phyloP scores from a whole-genome alignment of 2,797 vertebrate species.

The Tragopan temminckii region DNA sequence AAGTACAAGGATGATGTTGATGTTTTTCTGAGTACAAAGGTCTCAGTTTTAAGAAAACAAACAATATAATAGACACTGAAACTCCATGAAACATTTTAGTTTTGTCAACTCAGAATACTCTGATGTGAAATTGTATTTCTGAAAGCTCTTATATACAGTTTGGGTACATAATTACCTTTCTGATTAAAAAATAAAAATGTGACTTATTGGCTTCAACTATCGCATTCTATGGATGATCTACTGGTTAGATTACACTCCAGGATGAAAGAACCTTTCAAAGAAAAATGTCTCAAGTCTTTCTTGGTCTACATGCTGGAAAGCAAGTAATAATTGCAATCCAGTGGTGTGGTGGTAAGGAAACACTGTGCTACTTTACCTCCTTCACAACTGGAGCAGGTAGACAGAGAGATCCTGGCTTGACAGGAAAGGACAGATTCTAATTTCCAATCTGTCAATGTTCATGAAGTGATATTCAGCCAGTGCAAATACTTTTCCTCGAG shows the following conservation, averaged over 20 bases:
- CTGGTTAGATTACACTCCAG: not conserved
- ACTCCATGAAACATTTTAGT: not conserved
- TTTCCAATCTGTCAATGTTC: not conserved
- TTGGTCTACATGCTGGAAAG: not conserved
- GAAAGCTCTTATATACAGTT: not conserved
- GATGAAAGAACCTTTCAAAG: not conserved
- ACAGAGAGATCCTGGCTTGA: not conserved
- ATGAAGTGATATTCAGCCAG: not conserved
- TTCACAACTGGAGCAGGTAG: not conserved
- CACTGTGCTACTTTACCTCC: not conserved
- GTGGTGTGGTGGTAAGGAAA: not conserved
- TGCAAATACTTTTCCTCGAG: not conserved
- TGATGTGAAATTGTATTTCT: not conserved
- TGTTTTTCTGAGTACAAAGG: not conserved
- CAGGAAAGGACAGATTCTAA: not conserved
- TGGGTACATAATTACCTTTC: not conserved
- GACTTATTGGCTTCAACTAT: not conserved
- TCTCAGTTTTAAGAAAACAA: not conserved
- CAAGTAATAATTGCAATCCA: rapidly evolving
- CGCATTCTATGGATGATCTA: not conserved
- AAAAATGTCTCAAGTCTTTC: rapidly evolving
- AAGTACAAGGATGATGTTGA: not conserved
- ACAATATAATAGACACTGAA: not conserved
- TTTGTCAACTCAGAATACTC: not conserved
- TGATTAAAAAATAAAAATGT: not conserved